Conservation (phyloP, 1,140 invertebrate genomes). For the Drosophila sturtevanti region DNA sequence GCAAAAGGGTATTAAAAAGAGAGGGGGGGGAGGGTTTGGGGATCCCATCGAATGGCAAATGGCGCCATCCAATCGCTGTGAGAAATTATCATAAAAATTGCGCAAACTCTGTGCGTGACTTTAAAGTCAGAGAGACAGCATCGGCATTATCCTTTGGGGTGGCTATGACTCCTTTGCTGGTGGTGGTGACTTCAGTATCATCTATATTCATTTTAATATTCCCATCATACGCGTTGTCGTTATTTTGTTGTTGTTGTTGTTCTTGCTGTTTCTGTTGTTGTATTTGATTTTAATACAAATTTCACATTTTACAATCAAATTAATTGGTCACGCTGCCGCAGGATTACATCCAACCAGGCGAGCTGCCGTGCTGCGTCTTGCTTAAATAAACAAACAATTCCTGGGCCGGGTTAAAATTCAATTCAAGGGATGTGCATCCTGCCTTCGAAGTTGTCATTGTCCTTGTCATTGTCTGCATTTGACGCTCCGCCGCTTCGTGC, state of each 20-base stretch:
- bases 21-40: background rate
- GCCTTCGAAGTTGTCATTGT: constrained; percentile 8
- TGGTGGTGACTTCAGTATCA: constrained; percentile 47
- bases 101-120: constrained; percentile 78
- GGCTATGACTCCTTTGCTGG: constrained; percentile 18
- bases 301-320: constrained; percentile 82
- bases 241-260: constrained; percentile 15
- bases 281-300: constrained; percentile 82
- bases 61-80: constrained; percentile 66
- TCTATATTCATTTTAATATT: constrained; percentile 73
- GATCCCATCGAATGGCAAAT: constrained; percentile 46
- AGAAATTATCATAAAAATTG: constrained; percentile 79
- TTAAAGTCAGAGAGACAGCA: constrained; percentile 57
- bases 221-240: constrained; percentile 76
- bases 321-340: constrained; percentile 81
- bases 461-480: constrained; percentile 71
- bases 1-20: constrained; percentile 3
- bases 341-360: constrained; percentile 64
- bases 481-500: constrained; percentile 57
- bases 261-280: constrained; percentile 61
- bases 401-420: constrained; percentile 9
- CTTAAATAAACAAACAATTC: constrained; percentile 69
- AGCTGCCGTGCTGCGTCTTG: constrained; percentile 38
- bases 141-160: constrained; percentile 27
- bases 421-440: constrained; percentile 41